Conservation (phyloP, 2,113 vertebrate genomes). For the Poeciliopsis occidentalis region DNA sequence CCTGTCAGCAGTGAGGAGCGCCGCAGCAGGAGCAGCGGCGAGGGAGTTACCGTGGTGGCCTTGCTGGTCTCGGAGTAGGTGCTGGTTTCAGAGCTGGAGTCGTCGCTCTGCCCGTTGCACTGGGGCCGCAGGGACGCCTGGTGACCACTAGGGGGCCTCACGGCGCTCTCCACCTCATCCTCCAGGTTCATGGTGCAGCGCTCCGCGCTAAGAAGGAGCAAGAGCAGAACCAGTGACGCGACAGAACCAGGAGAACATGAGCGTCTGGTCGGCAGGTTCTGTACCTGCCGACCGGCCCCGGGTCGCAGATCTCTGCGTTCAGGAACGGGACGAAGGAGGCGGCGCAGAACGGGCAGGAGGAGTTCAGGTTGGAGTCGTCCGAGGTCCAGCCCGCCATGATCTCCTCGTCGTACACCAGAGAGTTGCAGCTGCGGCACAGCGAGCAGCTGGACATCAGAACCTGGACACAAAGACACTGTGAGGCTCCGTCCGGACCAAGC, state of each 20-base stretch:
- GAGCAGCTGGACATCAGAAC: slow-evolving; percentile 90
- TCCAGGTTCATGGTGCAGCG: slow-evolving; percentile 63
- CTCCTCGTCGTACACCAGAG: slow-evolving; percentile 91
- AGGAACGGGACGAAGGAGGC: slow-evolving; percentile 89
- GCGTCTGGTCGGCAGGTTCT: no score
- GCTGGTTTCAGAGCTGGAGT: slow-evolving; percentile 78
- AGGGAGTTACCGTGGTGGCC: slow-evolving; percentile 60
- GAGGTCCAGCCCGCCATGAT: slow-evolving; percentile 97
- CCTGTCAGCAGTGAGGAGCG: not conserved
- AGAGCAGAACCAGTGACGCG: not conserved
- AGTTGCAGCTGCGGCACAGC: slow-evolving; percentile 85
- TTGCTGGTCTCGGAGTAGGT: slow-evolving; percentile 75
- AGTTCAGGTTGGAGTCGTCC: slow-evolving; percentile 95
- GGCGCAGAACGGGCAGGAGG: slow-evolving; percentile 88
- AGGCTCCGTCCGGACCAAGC: not conserved
- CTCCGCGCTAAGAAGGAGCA: slow-evolving; percentile 51
- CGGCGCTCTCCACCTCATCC: slow-evolving; percentile 66
- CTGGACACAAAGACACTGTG: slow-evolving; percentile 65
- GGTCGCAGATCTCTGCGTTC: slow-evolving; percentile 87
- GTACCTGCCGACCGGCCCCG: slow-evolving; percentile 77
- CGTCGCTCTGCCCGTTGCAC: slow-evolving; percentile 84
- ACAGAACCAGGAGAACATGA: not conserved
- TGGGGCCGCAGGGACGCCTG: slow-evolving; percentile 76
- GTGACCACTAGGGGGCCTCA: slow-evolving; percentile 72
- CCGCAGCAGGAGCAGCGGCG: not conserved